These are phyloP conservation scores for Karalla daura DNA, from an alignment of 2,797 vertebrate genomes.

Conservation along the genomic window DNA sequence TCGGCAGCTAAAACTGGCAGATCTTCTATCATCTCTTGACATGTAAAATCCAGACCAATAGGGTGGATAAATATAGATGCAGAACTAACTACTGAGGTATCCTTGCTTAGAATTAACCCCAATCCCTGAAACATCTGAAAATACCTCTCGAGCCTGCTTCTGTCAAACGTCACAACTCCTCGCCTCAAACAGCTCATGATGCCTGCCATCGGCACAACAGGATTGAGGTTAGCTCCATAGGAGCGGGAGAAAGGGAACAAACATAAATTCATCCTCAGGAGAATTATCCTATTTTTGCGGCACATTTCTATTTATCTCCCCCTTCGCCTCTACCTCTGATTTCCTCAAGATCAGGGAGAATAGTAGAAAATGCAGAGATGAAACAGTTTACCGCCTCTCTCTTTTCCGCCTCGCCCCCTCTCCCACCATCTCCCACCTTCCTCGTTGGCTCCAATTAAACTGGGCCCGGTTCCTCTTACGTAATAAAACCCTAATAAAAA, in stretches of 20 bases:
- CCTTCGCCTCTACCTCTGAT: slow-evolving; percentile 53
- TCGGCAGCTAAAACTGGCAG: slow-evolving; percentile 42
- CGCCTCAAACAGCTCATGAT: slow-evolving; percentile 36
- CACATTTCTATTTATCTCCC: slow-evolving; percentile 59
- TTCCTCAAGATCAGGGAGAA: slow-evolving; percentile 60
- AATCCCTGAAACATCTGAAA: slow-evolving; percentile 62
- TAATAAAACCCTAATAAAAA: slow-evolving; percentile 69
- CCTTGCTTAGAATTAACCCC: slow-evolving; percentile 54
- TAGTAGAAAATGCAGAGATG: slow-evolving; percentile 53
- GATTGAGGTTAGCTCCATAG: slow-evolving; percentile 58
- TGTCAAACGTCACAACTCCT: slow-evolving; percentile 46
- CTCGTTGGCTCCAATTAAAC: slow-evolving; percentile 70
- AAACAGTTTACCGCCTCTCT: slow-evolving; percentile 37
- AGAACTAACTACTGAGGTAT: slow-evolving; percentile 43
- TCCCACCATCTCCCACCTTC: slow-evolving; percentile 36
- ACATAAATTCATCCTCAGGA: slow-evolving; percentile 50
- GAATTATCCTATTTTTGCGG: slow-evolving; percentile 60
- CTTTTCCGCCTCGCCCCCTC: not conserved
- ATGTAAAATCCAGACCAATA: slow-evolving; percentile 39
- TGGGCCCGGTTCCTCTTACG: slow-evolving; percentile 51
- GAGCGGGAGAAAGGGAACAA: slow-evolving; percentile 53
- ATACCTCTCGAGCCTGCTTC: slow-evolving; percentile 20
- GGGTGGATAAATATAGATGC: slow-evolving; percentile 58
- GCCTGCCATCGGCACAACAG: slow-evolving; percentile 42
- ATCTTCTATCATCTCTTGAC: slow-evolving; percentile 50